Percentiles rank a stretch among this genome's conserved stretches.
Evolutionary conservation across 2,797 vertebrate genomes (phyloP).

Genomic region (Lutjanus argentimaculatus): DNA sequence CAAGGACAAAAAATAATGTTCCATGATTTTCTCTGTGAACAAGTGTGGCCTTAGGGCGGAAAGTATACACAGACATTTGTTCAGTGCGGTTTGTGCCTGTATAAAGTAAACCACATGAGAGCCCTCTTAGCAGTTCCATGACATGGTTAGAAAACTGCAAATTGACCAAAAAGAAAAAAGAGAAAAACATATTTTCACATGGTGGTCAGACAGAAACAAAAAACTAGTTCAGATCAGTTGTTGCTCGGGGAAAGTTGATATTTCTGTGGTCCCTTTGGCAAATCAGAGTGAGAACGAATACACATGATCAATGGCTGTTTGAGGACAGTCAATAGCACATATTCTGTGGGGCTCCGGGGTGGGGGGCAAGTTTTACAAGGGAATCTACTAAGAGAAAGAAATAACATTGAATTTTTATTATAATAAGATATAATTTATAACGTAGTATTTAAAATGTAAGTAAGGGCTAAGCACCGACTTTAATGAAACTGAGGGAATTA

Average conservation of each 20-base stretch:
- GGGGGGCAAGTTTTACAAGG: too few relatives aligned
- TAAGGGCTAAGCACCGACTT: too few relatives aligned
- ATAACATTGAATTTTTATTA: too few relatives aligned
- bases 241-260: slow-evolving; percentile 32
- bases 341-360: too few relatives aligned
- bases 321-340: neutral
- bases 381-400: too few relatives aligned
- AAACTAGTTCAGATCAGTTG: slow-evolving; percentile 45
- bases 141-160: slow-evolving; percentile 41
- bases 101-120: slow-evolving; percentile 58
- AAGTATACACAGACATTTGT: slow-evolving; percentile 60
- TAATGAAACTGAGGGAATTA: too few relatives aligned
- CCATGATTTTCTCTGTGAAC: slow-evolving; percentile 68
- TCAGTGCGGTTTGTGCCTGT: slow-evolving; percentile 44
- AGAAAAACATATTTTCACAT: slow-evolving; percentile 25
- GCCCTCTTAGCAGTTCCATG: slow-evolving; percentile 40
- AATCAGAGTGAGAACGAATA: slow-evolving; percentile 45
- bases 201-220: slow-evolving; percentile 22
- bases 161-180: slow-evolving; percentile 52
- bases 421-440: too few relatives aligned
- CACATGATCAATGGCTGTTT: neutral
- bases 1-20: slow-evolving; percentile 65
- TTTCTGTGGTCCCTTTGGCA: slow-evolving; percentile 34
- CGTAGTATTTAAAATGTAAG: too few relatives aligned
- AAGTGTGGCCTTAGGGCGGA: slow-evolving; percentile 64